Evolutionary conservation across 2,888 invertebrate species (phyloP), one percentile per base, ranked within the genome.

Genomic region (Bombylius major): DNA sequence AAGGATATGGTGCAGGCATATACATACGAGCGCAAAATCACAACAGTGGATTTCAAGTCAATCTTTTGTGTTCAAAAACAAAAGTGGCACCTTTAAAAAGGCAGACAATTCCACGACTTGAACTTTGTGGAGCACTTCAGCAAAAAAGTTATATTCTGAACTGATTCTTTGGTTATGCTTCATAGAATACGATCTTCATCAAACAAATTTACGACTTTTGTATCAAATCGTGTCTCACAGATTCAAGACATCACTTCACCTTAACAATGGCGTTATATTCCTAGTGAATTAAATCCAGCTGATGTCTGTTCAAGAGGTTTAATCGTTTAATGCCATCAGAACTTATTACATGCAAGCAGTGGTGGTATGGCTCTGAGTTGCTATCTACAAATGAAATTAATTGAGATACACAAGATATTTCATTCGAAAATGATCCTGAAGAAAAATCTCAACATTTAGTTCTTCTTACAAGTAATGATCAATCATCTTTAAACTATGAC

Each of bases 271-370:
- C 53, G 55, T 50, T 65, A 68, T 53, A 62, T 68, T 1, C 48
- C 60, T n/a, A 62, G 63, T 7, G 55, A 59, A 32, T 54, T 62
- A 6, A 70, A 70, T 50, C 66, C 68, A 1, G 65, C 67, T 14
- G 67, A 68, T 57, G 60, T 64, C 12, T 60, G 64, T 5, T 66
- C 67, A 0, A 51, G 69, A 47, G 69, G n/a, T n/a, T n/a, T n/a
- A n/a, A n/a, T n/a, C n/a, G 69, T 31, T 32, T 53, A n/a, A 34
- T 4, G 42, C 7, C 46, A 13, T 32, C 12, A 11, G 9, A 8
- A 32, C 52, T 33, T n/a, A 36, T 12, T 42, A 32, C 23, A 14
- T 47, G 11, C 39, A 44, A 32, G 13, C 32, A 34, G 32, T 55
- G 23, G 51, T 51, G 33, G 51, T 36, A 14, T 32, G 51, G 36